Evolutionary conservation across 2,888 invertebrate genomes (phyloP), one percentile per base, ranked within the genome.

Genomic region (Julus scandinavius): DNA sequence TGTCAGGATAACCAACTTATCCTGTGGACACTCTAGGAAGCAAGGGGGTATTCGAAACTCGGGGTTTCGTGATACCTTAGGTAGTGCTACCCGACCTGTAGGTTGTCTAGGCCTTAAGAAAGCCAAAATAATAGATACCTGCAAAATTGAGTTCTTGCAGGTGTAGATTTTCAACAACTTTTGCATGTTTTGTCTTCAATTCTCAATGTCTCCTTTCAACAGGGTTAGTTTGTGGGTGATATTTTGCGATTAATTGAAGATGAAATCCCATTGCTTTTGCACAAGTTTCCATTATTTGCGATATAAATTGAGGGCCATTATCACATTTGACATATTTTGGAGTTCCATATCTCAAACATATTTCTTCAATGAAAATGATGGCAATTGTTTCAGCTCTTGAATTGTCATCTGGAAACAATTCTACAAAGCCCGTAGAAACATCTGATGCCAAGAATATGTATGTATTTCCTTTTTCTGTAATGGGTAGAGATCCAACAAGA

Each of bases 341-440:
- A n/a, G 87, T 17, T 41, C 89, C 88, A 58, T 84, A 89, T n/a
- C 86, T n/a, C 7, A 88, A 20, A n/a, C 88, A 89, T 0, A 89
- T 84, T 50, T 89, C 84, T 17, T 88, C 83, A 5, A 89, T 11
- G 4, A 89, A 38, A 50, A 45, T 83, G 13, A 6, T 5, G 2
- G 54, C 85, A 40, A 80, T 83, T 20, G 63, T 63, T 13, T 63
- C 49, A 11, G 89, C 85, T 50, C 49, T 87, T 17, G 86, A 54
- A 11, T 80, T 17, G 0, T 1, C 49, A 17, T 89, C 38, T 2
- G 87, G 49, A 20, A 89, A 88, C 6, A 89, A 20, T 80, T 89
- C 87, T 1, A 88, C 88, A 87, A 84, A 88, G 0, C 63, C 29
- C 1, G 63, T 7, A 1, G 29, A 1, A 5, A 9, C 1, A 29